These are phyloP conservation scores for Drosophila acutilabella DNA, from an alignment of 2,888 invertebrate genomes.

Conservation along the genomic window DNA sequence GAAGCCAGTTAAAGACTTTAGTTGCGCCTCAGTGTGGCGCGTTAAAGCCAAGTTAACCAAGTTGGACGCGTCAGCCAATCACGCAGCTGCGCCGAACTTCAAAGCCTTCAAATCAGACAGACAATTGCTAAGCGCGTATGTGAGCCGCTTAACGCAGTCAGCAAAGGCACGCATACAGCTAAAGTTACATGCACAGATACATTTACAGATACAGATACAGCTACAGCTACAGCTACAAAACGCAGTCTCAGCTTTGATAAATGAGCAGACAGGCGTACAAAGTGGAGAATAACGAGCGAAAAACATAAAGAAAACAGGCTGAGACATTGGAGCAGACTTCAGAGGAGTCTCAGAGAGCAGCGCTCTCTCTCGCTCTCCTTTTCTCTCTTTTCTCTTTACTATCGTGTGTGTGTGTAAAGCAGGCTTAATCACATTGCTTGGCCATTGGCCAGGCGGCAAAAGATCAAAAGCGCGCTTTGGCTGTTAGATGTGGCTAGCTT, in stretches of 20 bases:
- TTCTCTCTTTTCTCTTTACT: slow-evolving; percentile 10
- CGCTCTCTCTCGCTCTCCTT: slow-evolving; percentile 25
- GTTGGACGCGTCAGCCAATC: slow-evolving; percentile 70
- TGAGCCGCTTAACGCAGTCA: slow-evolving; percentile 78
- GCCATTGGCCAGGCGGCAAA: slow-evolving; percentile 80
- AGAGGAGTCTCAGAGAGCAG: slow-evolving; percentile 20
- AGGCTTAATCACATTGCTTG: slow-evolving; percentile 83
- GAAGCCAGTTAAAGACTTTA: slow-evolving; percentile 78
- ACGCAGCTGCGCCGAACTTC: slow-evolving; percentile 83
- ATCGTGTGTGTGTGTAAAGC: slow-evolving; percentile 58
- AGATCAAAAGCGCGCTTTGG: slow-evolving; percentile 74
- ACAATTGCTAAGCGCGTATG: slow-evolving; percentile 43
- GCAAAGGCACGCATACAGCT: slow-evolving; percentile 40
- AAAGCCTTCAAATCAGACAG: slow-evolving; percentile 74
- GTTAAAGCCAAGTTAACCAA: slow-evolving; percentile 53
- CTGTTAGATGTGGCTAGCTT: slow-evolving; percentile 78
- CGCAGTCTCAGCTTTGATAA: slow-evolving; percentile 78
- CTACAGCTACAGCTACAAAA: slow-evolving; percentile 27
- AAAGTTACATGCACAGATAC: slow-evolving; percentile 24
- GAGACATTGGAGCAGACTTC: slow-evolving; percentile 16
- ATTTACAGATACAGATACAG: slow-evolving; percentile 23
- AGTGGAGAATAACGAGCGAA: slow-evolving; percentile 80
- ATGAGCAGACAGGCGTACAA: slow-evolving; percentile 81
- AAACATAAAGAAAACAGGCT: slow-evolving; percentile 56
- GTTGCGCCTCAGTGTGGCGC: slow-evolving; percentile 64